A percentile compares a stretch with the other conserved stretches of the same genome.
Evolutionary conservation across 1,140 invertebrate species (phyloP).

Genomic region (Dinothrombium tinctorium): DNA sequence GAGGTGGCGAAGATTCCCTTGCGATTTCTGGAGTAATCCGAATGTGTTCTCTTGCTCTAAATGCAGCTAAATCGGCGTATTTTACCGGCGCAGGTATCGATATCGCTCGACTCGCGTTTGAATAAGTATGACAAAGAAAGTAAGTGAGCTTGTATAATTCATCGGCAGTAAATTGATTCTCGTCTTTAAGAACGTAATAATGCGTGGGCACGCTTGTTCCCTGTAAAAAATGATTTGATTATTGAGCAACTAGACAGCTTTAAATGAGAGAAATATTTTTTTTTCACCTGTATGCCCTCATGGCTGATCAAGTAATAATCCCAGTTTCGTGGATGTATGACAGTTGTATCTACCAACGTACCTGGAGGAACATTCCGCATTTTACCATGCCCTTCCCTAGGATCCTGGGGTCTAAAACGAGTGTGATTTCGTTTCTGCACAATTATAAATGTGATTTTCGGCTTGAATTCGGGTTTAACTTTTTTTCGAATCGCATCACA

Average conservation of each 20-base stretch:
- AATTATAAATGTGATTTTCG: slow-evolving; percentile 14
- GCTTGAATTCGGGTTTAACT: slow-evolving; percentile 2
- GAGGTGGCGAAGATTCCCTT: too few relatives aligned
- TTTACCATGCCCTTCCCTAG: slow-evolving; percentile 16
- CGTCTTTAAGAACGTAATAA: slow-evolving; percentile 62
- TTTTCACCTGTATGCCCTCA: slow-evolving; percentile 11
- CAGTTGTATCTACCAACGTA: slow-evolving; percentile 48
- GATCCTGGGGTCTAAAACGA: slow-evolving; percentile 13
- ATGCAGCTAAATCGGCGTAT: slow-evolving; percentile 75
- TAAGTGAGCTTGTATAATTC: slow-evolving; percentile 59
- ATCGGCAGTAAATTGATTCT: slow-evolving; percentile 41
- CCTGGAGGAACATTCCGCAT: slow-evolving; percentile 50
- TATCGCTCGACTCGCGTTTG: slow-evolving; percentile 57
- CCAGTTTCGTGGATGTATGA: slow-evolving; percentile 41
- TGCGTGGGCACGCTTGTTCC: slow-evolving; percentile 68
- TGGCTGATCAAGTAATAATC: slow-evolving; percentile 62
- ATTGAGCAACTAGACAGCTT: too few relatives aligned
- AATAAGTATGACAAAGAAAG: slow-evolving; percentile 65
- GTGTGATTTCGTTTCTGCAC: slow-evolving; percentile 13
- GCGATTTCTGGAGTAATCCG: too few relatives aligned
- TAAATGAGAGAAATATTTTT: not conserved
- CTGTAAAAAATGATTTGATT: slow-evolving; percentile 24
- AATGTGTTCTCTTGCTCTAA: slow-evolving; percentile 29
- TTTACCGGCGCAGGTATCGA: slow-evolving; percentile 82
- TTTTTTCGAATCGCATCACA: too few relatives aligned